Evolutionary conservation across 1,140 invertebrate genomes (phyloP), one percentile per base, ranked within the genome.

Genomic region (Drosophila elegans): DNA sequence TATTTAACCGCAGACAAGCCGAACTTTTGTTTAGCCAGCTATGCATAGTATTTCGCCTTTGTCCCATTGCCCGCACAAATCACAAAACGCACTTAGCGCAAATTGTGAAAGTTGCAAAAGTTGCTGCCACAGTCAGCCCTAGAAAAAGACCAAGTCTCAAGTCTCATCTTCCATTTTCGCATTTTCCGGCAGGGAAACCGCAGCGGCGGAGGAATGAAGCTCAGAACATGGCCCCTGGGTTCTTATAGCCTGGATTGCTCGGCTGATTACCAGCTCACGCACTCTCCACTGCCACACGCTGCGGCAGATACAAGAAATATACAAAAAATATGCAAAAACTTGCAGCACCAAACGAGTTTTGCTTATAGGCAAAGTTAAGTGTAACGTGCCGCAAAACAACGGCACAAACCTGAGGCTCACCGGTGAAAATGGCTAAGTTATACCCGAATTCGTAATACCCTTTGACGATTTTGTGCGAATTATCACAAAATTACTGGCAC

Each of bases 81-180:
- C 82, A 88, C 48, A 82, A 61, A 88, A 88, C 79, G 83, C 84
- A 88, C 82, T 86, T 88, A 88, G 71, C 55, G 56, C 62, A 79
- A 75, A 82, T 88, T 83, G 83, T 82, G 83, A 86, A 86, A 86
- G 82, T 86, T 86, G 59, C 38, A 76, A 88, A 88, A 86, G 82
- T 86, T 69, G 67, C 44, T 63, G 63, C 75, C 67, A 55, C 48
- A 63, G 41, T 38, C 62, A 68, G 78, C 59, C 61, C 49, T 51
- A 53, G 61, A 56, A 75, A 38, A 71, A 51, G 48, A 34, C 64
- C 27, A 12, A 69, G 64, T 38, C 44, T 29, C 16, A 21, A 21
- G 64, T 38, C 44, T 29, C 64, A 66, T 68, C 64, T 66, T 52
- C 41, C 29, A 32, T 10, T 21, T 21, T 61, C 36, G 29, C 45